Evolutionary conservation across 2,888 invertebrate species (phyloP), one percentile per base, ranked within the genome.

Genomic region (Leucoptera coffeella): DNA sequence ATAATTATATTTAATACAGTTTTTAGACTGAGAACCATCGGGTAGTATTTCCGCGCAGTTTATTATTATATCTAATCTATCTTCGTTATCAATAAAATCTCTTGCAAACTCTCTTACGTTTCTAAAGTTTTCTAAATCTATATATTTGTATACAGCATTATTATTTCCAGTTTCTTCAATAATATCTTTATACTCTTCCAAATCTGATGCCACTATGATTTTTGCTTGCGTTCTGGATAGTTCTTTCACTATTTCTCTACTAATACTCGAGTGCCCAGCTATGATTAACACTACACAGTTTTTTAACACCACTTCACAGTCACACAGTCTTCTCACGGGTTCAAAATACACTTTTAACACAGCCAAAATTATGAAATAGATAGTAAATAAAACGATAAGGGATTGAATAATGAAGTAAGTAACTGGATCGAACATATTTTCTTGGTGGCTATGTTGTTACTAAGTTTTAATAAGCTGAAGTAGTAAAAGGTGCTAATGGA

Each of bases 201-300:
- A 89, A 75, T 34, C 88, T 69, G 45, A 87, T 2, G 89, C 91
- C 77, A 92, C 83, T 29, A 64, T 42, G 12, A 71, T 55, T 42
- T 73, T 80, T 0, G 85, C 90, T 4, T 82, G 80, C 32, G 84
- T 59, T 33, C 59, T 65, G 0, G 87, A 87, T 33, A 91, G 52
- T 37, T 80, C 82, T 30, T 61, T 58, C 1, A 77, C 84, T 0
- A 85, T 82, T 56, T 85, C 85, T 44, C 80, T 77, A 2, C 91
- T 90, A 30, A 91, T 85, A 3, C 91, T 90, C 2, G 82, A 78
- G 49, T 87, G 89, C 1, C 85, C 79, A 5, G 90, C 91, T 1
- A 90, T 90, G 5, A 91, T 64, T 20, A 91, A 71, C 1, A 74
- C 73, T 22, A 80, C 61, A 71, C 85, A 82, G 21, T 74, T 77